Evolutionary conservation across 2,888 invertebrate species (phyloP).

Genomic region (Synergus umbraculus): DNA sequence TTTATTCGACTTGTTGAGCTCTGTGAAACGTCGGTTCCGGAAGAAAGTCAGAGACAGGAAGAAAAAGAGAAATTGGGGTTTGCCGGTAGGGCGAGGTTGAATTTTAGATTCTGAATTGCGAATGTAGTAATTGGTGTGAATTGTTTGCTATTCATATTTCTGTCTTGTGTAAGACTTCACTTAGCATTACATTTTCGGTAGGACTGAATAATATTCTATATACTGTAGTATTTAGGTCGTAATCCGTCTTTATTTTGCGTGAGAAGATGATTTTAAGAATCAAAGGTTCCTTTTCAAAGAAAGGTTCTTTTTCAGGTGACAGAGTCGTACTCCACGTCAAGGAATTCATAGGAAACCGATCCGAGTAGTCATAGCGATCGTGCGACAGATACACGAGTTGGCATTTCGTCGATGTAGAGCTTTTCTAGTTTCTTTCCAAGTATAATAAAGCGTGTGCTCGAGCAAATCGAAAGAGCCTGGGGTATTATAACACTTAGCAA

Average conservation of each 20-base stretch:
- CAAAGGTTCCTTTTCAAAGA: neutral
- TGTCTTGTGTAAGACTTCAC: neutral
- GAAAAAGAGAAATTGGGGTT: constrained; percentile 46
- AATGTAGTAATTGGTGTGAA: neutral
- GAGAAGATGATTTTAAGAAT: constrained; percentile 9
- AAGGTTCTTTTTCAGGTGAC: neutral
- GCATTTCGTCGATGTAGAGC: constrained; percentile 49
- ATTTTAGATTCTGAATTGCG: neutral
- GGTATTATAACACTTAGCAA: constrained; percentile 69
- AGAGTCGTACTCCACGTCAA: constrained; percentile 18
- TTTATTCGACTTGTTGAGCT: constrained; percentile 78
- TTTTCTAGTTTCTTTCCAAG: constrained; percentile 30
- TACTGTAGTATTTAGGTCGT: too few species aligned
- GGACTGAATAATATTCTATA: too few species aligned
- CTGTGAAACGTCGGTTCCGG: constrained; percentile 51
- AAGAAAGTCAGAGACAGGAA: constrained; percentile 49
- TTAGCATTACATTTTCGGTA: too few species aligned
- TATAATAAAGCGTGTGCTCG: constrained; percentile 43
- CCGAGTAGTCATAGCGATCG: constrained; percentile 51
- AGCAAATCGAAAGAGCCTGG: constrained; percentile 55
- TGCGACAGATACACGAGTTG: constrained; percentile 52
- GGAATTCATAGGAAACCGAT: constrained; percentile 46
- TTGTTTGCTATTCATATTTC: neutral
- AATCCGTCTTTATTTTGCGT: constrained; percentile 5
- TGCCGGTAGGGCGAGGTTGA: neutral